phyloP scores from a whole-genome alignment of 2,113 vertebrate species.

The Choloepus hoffmanni region DNA sequence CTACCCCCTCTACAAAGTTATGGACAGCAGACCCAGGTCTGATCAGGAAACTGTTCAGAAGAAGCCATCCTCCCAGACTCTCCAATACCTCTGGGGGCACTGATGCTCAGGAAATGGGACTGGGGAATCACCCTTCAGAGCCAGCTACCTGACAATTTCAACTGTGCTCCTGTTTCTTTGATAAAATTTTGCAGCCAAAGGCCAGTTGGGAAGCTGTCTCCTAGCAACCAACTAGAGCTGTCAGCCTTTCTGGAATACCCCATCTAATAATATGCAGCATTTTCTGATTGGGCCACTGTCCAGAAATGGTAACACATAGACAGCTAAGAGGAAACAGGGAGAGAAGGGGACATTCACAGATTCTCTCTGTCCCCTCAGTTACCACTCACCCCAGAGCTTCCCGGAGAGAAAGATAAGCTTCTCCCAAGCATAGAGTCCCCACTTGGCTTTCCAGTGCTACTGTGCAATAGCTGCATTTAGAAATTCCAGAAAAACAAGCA shows the following conservation, averaged over 20 bases:
- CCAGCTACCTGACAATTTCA: background rate
- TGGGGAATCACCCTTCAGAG: background rate
- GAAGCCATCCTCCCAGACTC: background rate
- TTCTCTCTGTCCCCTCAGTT: background rate
- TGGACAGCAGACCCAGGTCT: background rate
- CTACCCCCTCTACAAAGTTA: background rate
- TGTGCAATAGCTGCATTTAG: background rate
- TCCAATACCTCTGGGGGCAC: background rate
- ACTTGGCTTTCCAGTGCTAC: background rate
- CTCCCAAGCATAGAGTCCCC: background rate
- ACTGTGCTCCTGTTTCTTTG: background rate
- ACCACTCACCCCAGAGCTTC: background rate
- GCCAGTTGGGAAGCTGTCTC: background rate
- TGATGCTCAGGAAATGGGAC: background rate
- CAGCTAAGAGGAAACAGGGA: background rate
- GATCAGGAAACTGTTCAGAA: background rate
- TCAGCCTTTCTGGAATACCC: background rate
- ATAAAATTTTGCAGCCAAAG: background rate
- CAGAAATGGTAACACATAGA: background rate
- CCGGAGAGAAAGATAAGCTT: background rate
- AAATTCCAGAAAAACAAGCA: background rate
- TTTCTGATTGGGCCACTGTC: background rate
- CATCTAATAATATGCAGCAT: background rate
- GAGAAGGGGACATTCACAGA: background rate
- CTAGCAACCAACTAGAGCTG: background rate